Evolutionary conservation across 2,888 invertebrate genomes (phyloP).

Genomic region (Scaptomyza flava): DNA sequence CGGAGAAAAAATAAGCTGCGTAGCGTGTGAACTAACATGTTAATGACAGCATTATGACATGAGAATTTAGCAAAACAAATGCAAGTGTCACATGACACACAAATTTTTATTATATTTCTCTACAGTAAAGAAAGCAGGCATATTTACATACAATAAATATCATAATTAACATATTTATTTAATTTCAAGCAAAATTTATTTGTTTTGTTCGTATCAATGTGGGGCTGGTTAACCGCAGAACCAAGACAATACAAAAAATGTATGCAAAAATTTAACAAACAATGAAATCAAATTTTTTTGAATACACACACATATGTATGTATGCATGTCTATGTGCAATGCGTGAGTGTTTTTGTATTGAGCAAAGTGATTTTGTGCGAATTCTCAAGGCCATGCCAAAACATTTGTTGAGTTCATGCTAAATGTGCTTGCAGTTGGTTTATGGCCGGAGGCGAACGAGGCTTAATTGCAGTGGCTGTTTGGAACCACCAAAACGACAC

Average conservation of each 20-base stretch:
- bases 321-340: not conserved
- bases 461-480: conserved; percentile 62
- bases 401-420: conserved; percentile 56
- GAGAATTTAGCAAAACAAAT: conserved; percentile 34
- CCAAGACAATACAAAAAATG: conserved; percentile 38
- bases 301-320: conserved; percentile 21
- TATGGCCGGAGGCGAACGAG: conserved; percentile 41
- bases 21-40: conserved; percentile 50
- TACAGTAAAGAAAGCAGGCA: conserved; percentile 16
- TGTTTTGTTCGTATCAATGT: conserved; percentile 16
- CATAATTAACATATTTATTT: conserved; percentile 17
- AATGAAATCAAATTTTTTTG: conserved; percentile 55
- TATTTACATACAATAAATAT: not conserved
- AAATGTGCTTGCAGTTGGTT: conserved; percentile 56
- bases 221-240: conserved; percentile 27
- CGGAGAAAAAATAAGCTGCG: not conserved
- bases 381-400: conserved; percentile 55
- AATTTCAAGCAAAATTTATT: conserved; percentile 10
- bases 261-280: conserved; percentile 45
- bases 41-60: conserved; percentile 38
- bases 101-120: conserved; percentile 22
- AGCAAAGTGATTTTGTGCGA: conserved; percentile 43
- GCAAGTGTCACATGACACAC: conserved; percentile 31
- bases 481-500: conserved; percentile 13
- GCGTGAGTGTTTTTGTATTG: conserved; percentile 34